A percentile compares a stretch with the other conserved stretches of the same genome.
Conservation (phyloP, 2,888 invertebrate species). For the Ennomos erosarius region DNA sequence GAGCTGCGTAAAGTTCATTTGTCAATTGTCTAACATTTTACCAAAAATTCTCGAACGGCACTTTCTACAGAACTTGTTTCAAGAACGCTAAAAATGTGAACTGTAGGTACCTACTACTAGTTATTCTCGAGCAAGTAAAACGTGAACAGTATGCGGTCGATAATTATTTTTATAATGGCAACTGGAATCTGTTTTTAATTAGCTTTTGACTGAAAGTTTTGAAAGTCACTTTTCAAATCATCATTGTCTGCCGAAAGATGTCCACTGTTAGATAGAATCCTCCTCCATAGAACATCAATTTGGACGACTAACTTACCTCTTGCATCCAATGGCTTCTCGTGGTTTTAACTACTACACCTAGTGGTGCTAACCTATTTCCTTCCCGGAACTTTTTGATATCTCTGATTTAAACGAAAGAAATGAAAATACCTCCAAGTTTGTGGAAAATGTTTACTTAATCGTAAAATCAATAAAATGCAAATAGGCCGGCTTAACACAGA, state of each 20-base stretch:
- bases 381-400: conserved; percentile 34
- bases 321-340: too few relatives aligned
- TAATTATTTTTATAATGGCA: conserved; percentile 42
- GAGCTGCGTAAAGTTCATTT: conserved; percentile 73
- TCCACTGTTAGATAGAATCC: too few relatives aligned
- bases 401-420: conserved; percentile 19
- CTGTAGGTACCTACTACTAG: conserved; percentile 32
- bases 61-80: conserved; percentile 51
- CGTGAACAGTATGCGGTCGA: conserved; percentile 41
- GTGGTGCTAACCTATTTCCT: too few relatives aligned
- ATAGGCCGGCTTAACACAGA: conserved; percentile 16
- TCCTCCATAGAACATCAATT: too few relatives aligned
- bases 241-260: too few relatives aligned
- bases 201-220: conserved; percentile 39
- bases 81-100: conserved; percentile 54
- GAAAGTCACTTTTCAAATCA: too few relatives aligned
- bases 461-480: conserved; percentile 35
- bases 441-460: conserved; percentile 17
- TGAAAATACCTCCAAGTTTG: background rate
- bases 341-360: too few relatives aligned
- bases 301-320: too few relatives aligned
- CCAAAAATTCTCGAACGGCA: conserved; percentile 62
- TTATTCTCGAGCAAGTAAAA: conserved; percentile 37
- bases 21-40: conserved; percentile 63
- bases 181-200: conserved; percentile 46